Evolutionary conservation across 2,113 vertebrate genomes (phyloP), one percentile per base, ranked within the genome.

Genomic region (Crypturellus undulatus): DNA sequence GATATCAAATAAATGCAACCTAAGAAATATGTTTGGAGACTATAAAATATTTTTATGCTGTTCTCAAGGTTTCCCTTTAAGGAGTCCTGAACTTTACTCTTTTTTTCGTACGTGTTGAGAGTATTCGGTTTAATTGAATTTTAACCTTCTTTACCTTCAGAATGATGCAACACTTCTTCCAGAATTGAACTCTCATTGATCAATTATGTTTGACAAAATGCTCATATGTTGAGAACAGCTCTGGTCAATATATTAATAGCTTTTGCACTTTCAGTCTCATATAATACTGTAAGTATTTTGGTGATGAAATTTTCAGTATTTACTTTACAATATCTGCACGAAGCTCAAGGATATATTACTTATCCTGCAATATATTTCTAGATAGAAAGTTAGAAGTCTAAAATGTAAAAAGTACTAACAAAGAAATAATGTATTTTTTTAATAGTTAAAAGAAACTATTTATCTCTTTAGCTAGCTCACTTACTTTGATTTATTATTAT

Each of bases 201-300:
- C 54, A 83, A 93, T 87, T 60, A 34, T 47, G 18, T 45, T 82
- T 96, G 79, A 94, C 75, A 94, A 92, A 96, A 92, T 77, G 64
- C 40, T 87, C 32, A 24, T 86, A 28, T 78, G 56, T 71, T 93
- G 67, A 95, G 70, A 94, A 72, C 34, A 84, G 54, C 36, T 90
- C 92, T 90, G 83, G 34, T 95, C 78, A 49, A 20, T 67, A 16
- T 89, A 47, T 45, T 87, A 45, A 84, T 78, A 81, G 14, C 30
- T 94, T 70, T 64, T 88, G 47, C 83, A 45, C 72, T 89, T 82
- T 96, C 12, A 18, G 54, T 71, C 36, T 77, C 40, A 7, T 84
- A 40, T n/a, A 95, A 38, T 49, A 17, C 22, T 43, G 7, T 16
- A 28, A 32, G 22, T 19, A 14, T 80, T 86, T 93, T 80, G 77